phyloP scores from a whole-genome alignment of 2,888 invertebrate genomes.

The Dasysyrphus tricinctus region DNA sequence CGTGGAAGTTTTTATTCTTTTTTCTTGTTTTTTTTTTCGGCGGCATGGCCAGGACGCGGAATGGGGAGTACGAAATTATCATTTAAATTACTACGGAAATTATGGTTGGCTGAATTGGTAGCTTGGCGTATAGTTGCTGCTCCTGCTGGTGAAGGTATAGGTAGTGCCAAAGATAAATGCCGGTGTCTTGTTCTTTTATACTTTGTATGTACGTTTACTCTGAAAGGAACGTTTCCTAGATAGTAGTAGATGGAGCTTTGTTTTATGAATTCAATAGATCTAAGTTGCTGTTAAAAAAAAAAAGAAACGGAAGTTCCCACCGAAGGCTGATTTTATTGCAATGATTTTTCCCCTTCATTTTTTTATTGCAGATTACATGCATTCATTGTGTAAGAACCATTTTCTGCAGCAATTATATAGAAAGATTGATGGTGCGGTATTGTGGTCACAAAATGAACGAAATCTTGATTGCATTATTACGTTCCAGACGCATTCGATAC shows the following conservation, averaged over 20 bases:
- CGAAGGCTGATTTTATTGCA: constrained; percentile 32
- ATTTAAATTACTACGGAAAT: constrained; percentile 75
- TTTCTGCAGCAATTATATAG: constrained; percentile 94
- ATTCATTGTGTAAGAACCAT: constrained; percentile 94
- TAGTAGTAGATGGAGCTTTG: constrained; percentile 18
- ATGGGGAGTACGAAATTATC: constrained; percentile 58
- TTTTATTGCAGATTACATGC: constrained; percentile 92
- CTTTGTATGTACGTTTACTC: not conserved
- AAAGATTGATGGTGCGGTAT: constrained; percentile 95
- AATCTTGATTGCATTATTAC: constrained; percentile 96
- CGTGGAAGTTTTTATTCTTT: constrained; percentile 36
- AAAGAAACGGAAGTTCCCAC: constrained; percentile 26
- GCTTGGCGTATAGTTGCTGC: constrained; percentile 8
- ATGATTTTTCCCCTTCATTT: constrained; percentile 65
- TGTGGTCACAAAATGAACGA: constrained; percentile 95
- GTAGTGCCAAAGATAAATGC: constrained; percentile 48
- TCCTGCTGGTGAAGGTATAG: constrained; percentile 6
- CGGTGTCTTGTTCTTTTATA: constrained; percentile 47
- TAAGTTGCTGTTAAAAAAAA: constrained; percentile 11
- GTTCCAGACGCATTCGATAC: constrained; percentile 96
- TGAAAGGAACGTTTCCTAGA: constrained; percentile 23
- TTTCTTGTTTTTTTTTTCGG: constrained; percentile 10
- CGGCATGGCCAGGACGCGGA: not conserved
- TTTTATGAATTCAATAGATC: constrained; percentile 55
- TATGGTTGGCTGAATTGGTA: constrained; percentile 69